phyloP scores from a whole-genome alignment of 2,888 invertebrate genomes.

The Biston betularia region DNA sequence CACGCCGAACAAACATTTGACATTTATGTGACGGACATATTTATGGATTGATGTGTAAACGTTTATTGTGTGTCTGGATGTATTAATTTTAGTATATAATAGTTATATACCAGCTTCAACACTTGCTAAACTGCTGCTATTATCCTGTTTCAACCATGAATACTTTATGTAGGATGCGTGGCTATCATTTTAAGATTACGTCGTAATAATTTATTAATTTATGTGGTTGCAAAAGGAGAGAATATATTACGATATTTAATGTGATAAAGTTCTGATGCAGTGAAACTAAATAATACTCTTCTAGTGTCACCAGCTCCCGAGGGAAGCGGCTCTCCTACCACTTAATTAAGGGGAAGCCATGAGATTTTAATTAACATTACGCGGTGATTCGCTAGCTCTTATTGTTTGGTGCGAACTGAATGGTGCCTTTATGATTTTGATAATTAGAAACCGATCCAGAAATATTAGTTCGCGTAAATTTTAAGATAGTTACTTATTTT shows the following conservation, averaged over 20 bases:
- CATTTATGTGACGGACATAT: too few relatives aligned
- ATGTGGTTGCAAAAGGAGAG: not conserved
- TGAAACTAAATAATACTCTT: constrained; percentile 15
- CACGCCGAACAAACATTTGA: too few relatives aligned
- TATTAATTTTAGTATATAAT: too few relatives aligned
- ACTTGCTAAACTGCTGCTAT: constrained; percentile 74
- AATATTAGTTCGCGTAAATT: too few relatives aligned
- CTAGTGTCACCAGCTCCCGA: constrained; percentile 68
- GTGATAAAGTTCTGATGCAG: constrained; percentile 6
- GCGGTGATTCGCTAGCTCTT: constrained; percentile 61
- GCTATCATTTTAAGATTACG: constrained; percentile 2
- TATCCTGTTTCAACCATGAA: constrained; percentile 76
- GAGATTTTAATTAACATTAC: constrained; percentile 80
- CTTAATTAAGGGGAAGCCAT: constrained; percentile 80
- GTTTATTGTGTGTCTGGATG: too few relatives aligned
- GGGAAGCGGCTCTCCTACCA: constrained; percentile 76
- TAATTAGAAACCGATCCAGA: not conserved
- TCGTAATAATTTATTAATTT: not conserved
- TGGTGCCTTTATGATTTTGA: constrained; percentile 38
- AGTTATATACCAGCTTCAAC: constrained; percentile 11
- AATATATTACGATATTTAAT: not conserved
- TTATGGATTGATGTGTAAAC: too few relatives aligned
- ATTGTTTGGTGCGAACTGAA: constrained; percentile 65
- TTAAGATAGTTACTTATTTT: too few relatives aligned
- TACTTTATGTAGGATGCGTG: constrained; percentile 67